A percentile compares a stretch with the other conserved stretches of the same genome.
phyloP scores from a whole-genome alignment of 2,888 invertebrate genomes.

The Tipula vernalis region DNA sequence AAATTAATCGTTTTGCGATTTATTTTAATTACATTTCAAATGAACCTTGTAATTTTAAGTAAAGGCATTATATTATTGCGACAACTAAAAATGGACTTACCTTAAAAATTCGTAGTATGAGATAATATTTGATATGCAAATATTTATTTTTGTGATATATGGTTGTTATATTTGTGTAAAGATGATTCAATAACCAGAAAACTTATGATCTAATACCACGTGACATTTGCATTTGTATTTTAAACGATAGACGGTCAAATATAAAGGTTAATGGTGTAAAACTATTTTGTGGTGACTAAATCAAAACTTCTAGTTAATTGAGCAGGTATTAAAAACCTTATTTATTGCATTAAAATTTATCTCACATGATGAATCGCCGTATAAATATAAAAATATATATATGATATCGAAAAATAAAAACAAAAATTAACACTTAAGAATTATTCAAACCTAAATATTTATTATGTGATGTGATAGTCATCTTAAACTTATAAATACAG shows the following conservation, averaged over 20 bases:
- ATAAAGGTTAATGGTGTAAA: background rate
- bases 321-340: background rate
- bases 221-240: background rate
- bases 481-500: background rate
- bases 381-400: too few species aligned
- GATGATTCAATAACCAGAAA: background rate
- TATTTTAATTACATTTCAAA: background rate
- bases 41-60: background rate
- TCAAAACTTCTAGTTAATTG: background rate
- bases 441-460: background rate
- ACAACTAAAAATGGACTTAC: background rate
- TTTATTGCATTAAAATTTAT: background rate
- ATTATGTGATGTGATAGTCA: background rate
- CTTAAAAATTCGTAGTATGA: background rate
- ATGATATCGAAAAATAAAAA: too few species aligned
- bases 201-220: background rate
- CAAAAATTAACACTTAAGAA: too few species aligned
- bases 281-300: background rate
- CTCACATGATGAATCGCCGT: background rate
- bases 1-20: background rate
- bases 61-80: background rate
- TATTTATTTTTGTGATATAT: background rate
- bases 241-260: background rate
- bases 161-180: background rate
- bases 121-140: background rate